Evolutionary conservation across 2,888 invertebrate species (phyloP).

Genomic region (Eristalinus sepulchralis): DNA sequence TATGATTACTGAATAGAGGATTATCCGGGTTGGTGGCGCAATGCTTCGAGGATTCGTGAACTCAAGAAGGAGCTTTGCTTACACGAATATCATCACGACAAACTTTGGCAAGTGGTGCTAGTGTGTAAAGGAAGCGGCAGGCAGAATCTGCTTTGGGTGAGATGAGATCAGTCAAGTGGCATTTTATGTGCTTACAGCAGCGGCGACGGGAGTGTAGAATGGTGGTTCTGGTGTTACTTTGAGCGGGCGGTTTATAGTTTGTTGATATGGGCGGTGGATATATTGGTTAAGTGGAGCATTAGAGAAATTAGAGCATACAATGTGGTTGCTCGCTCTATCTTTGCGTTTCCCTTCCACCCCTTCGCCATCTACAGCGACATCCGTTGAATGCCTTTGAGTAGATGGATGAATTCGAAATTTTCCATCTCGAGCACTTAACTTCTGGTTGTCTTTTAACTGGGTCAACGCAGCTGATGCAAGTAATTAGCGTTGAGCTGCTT

Average conservation of each 20-base stretch:
- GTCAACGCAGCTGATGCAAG: not conserved
- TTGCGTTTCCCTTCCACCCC: not conserved
- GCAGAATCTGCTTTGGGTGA: slow-evolving; percentile 19
- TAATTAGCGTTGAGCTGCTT: not conserved
- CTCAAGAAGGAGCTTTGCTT: slow-evolving; percentile 36
- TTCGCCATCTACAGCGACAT: not conserved
- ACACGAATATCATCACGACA: slow-evolving; percentile 34
- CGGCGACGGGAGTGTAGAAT: not conserved
- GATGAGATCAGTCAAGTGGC: not conserved
- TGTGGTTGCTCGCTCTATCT: not conserved
- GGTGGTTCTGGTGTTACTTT: not conserved
- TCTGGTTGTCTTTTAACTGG: not conserved
- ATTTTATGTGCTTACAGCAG: not conserved
- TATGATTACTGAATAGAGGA: slow-evolving; percentile 57
- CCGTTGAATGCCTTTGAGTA: not conserved
- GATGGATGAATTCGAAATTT: not conserved
- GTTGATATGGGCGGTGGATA: not conserved
- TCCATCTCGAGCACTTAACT: not conserved
- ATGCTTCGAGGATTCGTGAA: slow-evolving; percentile 36
- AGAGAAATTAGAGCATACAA: not conserved
- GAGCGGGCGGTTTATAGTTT: not conserved
- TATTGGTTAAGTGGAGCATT: not conserved
- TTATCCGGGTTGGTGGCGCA: slow-evolving; percentile 61
- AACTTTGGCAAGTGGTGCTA: slow-evolving; percentile 40
- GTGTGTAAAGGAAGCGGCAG: slow-evolving; percentile 16